Evolutionary conservation across 2,888 invertebrate species (phyloP).

Genomic region (Fragum whitleyi): DNA sequence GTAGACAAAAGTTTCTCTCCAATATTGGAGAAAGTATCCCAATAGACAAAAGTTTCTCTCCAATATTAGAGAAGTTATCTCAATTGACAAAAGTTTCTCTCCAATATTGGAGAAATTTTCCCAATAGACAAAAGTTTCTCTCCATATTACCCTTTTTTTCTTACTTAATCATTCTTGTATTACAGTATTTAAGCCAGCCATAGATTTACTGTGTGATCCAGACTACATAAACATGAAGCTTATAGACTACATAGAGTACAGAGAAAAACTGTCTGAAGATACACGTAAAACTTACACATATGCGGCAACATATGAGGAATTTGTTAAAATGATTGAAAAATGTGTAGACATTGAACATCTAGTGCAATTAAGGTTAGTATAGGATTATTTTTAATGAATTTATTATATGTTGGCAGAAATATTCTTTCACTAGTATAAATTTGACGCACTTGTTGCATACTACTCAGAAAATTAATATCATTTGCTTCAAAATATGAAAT

Average conservation of each 20-base stretch:
- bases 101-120: too few species aligned
- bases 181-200: constrained; percentile 92
- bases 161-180: neutral
- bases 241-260: constrained; percentile 92
- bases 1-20: too few species aligned
- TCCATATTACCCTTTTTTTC: too few species aligned
- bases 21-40: too few species aligned
- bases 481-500: too few species aligned
- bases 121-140: too few species aligned
- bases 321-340: constrained; percentile 92
- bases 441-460: too few species aligned
- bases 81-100: too few species aligned
- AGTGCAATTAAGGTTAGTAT: constrained; percentile 90
- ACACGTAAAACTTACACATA: constrained; percentile 94
- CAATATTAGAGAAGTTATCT: too few species aligned
- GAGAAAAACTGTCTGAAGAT: constrained; percentile 89
- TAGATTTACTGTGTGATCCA: constrained; percentile 94
- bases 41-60: too few species aligned
- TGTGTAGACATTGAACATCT: constrained; percentile 93
- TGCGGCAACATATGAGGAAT: constrained; percentile 95
- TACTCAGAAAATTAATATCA: too few species aligned
- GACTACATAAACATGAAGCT: constrained; percentile 96
- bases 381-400: neutral
- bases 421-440: neutral
- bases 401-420: neutral